A percentile compares a stretch with the other conserved stretches of the same genome.
These are phyloP conservation scores for Cerastoderma edule DNA, from an alignment of 2,888 invertebrate genomes.

Conservation along the genomic window DNA sequence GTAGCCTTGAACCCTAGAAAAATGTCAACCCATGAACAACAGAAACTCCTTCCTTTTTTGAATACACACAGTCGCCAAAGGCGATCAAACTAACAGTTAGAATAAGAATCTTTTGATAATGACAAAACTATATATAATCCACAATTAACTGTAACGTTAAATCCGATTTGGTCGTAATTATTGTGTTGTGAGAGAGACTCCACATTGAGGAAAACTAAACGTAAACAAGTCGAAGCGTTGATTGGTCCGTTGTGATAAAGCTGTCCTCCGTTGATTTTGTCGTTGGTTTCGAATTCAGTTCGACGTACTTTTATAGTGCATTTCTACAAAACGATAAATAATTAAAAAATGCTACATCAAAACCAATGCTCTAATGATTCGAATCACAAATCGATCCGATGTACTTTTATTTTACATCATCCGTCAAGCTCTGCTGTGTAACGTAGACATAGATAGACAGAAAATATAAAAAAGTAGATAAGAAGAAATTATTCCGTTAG, in stretches of 20 bases:
- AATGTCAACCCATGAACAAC: slow-evolving; percentile 48
- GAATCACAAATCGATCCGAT: too few species aligned
- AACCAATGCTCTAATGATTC: too few species aligned
- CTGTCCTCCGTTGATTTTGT: background rate
- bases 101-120: background rate
- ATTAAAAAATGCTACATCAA: too few species aligned
- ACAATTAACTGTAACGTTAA: too few species aligned
- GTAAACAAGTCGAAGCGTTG: slow-evolving; percentile 24
- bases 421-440: too few species aligned
- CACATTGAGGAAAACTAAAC: slow-evolving; percentile 26
- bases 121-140: background rate
- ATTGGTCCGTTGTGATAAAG: slow-evolving; percentile 10
- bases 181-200: slow-evolving; percentile 4
- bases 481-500: too few species aligned
- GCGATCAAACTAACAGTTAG: background rate
- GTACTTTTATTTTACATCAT: too few species aligned
- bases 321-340: too few species aligned
- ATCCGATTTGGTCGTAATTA: too few species aligned
- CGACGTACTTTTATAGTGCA: too few species aligned
- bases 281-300: slow-evolving; percentile 2
- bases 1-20: slow-evolving; percentile 48
- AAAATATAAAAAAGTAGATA: too few species aligned
- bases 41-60: background rate
- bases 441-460: too few species aligned
- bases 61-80: background rate